Conservation (phyloP, 2,797 vertebrate species). For the Mionectes olivaceus region DNA sequence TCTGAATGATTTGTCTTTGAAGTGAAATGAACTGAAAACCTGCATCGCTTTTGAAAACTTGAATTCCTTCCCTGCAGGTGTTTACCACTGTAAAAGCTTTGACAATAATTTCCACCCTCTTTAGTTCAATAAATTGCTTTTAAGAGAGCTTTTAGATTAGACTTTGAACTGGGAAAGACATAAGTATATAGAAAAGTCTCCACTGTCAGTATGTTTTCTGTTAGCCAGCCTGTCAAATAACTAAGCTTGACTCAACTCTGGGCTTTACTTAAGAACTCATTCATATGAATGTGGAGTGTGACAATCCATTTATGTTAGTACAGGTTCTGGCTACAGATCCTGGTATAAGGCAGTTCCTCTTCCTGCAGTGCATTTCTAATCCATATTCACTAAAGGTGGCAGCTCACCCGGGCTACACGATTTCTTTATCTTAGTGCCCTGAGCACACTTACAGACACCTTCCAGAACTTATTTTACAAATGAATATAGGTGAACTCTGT, state of each 20-base stretch:
- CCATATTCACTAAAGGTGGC: background rate
- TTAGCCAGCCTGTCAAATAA: background rate
- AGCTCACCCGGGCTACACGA: background rate
- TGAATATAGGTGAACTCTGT: background rate
- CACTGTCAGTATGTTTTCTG: background rate
- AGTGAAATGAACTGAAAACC: background rate
- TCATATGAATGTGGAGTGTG: background rate
- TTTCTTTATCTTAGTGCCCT: background rate
- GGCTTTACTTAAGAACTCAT: background rate
- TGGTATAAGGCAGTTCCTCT: background rate
- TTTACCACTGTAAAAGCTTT: background rate
- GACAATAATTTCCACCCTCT: background rate
- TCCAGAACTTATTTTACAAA: background rate
- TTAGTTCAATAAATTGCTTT: conserved; percentile 1
- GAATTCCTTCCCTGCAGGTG: background rate
- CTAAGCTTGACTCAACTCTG: background rate
- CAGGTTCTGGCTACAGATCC: background rate
- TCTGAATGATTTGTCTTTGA: background rate
- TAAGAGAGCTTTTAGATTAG: background rate
- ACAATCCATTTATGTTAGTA: background rate
- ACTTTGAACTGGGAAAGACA: background rate
- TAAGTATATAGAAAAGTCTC: background rate
- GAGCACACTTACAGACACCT: background rate
- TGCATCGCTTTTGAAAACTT: background rate
- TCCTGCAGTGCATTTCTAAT: background rate